phyloP scores from a whole-genome alignment of 2,797 vertebrate species.

The Coendou prehensilis region DNA sequence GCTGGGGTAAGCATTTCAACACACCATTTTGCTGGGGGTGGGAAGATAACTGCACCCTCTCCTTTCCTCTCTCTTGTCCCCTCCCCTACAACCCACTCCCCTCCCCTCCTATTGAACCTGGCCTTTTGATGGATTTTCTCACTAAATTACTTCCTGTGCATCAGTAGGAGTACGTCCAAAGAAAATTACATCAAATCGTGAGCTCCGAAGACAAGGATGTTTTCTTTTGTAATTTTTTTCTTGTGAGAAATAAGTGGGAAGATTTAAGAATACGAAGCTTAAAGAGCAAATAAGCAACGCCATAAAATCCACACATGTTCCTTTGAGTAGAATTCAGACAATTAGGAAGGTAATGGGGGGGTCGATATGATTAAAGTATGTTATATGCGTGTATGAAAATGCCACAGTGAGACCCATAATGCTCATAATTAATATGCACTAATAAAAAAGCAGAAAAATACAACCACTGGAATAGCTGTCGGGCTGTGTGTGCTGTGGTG shows the following conservation, averaged over 20 bases:
- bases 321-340: conserved; percentile 50
- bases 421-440: background rate
- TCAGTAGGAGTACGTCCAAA: background rate
- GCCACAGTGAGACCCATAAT: background rate
- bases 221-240: background rate
- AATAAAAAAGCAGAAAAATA: conserved; percentile 16
- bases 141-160: conserved; percentile 9
- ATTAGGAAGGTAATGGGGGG: background rate
- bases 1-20: background rate
- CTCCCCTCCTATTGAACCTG: background rate
- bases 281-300: background rate
- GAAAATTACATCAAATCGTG: background rate
- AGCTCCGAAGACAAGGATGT: background rate
- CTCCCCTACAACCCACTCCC: background rate
- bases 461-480: background rate
- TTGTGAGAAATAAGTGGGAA: conserved; percentile 46
- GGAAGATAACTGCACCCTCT: background rate
- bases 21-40: background rate
- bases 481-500: background rate
- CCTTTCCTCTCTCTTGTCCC: background rate
- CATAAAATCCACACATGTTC: background rate
- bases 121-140: conserved; percentile 21
- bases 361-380: background rate
- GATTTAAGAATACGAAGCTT: background rate
- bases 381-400: background rate